Evolutionary conservation across 2,888 invertebrate genomes (phyloP), one percentile per base, ranked within the genome.

Genomic region (Pharmacophagus antenor): DNA sequence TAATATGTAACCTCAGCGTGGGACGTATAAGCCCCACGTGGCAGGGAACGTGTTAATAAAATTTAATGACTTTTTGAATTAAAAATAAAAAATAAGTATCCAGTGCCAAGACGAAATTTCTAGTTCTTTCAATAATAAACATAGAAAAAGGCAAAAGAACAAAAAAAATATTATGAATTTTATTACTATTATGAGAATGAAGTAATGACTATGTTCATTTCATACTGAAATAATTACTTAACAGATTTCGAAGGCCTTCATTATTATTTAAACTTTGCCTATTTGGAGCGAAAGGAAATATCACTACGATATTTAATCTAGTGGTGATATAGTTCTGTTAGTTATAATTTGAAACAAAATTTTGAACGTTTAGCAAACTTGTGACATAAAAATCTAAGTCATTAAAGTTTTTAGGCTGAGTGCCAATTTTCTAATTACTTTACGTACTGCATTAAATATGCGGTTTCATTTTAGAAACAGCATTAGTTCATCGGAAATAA

Each of bases 321-420:
- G 15, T 22, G 22, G 22, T 21, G 15, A 47, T 47, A 12, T 52
- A 21, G n/a, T 37, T 15, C 37, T 37, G 37, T 37, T 37, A 37
- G n/a, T n/a, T 37, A 37, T 15, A n/a, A 15, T 37, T n/a, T 37
- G 15, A n/a, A 37, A 37, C n/a, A 7, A 37, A 4, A 4, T 37
- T 37, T 1, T n/a, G 37, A 37, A 37, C 15, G n/a, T n/a, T n/a
- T 37, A 37, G 5, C 37, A 37, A n/a, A 37, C n/a, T n/a, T 15
- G 3, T n/a, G 21, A 7, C 20, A 52, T 22, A 15, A 18, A 22
- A 47, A 15, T 15, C 1, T 47, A 22, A 12, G 3, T 27, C 1
- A 22, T 22, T 22, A 56, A 56, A 50, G 18, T 50, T 56, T 50
- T 44, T 56, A 8, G 56, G 56, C 42, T 49, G 22, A 3, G 4